These are phyloP conservation scores for Patella ulyssiponensis DNA, from an alignment of 2,888 invertebrate genomes.

Conservation along the genomic window DNA sequence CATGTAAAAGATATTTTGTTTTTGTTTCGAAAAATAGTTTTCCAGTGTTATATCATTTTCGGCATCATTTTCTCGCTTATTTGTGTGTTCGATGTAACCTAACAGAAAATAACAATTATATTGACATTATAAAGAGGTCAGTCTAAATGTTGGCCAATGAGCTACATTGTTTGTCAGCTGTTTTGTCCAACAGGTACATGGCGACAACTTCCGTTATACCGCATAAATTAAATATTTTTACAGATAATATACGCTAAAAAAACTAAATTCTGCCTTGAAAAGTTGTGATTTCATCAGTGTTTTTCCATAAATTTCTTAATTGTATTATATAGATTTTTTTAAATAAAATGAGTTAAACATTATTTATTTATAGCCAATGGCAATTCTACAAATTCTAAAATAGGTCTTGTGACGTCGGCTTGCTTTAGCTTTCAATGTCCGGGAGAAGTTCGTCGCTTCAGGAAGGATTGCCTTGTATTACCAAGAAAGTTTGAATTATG, in stretches of 20 bases:
- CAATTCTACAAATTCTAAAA: background rate
- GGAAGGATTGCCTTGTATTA: background rate
- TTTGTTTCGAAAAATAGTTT: too few species aligned
- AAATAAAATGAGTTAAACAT: background rate
- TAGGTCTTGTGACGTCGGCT: background rate
- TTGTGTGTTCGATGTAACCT: too few species aligned
- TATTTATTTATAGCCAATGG: background rate
- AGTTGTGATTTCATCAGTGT: too few species aligned
- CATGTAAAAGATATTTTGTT: too few species aligned
- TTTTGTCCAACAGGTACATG: background rate
- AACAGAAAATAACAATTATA: too few species aligned
- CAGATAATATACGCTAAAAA: too few species aligned
- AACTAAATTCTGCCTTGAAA: too few species aligned
- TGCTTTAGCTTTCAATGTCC: background rate
- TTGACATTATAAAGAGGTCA: too few species aligned
- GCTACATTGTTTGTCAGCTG: conserved; percentile 14
- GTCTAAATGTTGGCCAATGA: background rate
- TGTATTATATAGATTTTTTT: too few species aligned
- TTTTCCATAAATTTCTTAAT: too few species aligned
- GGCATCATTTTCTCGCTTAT: too few species aligned
- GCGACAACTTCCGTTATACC: background rate
- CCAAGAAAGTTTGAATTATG: background rate
- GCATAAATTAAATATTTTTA: background rate
- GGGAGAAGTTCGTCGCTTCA: conserved; percentile 1
- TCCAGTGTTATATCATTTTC: too few species aligned